A percentile compares a stretch with the other conserved stretches of the same genome.
Evolutionary conservation across 2,113 vertebrate genomes (phyloP).

Genomic region (Oreochromis spilurus): DNA sequence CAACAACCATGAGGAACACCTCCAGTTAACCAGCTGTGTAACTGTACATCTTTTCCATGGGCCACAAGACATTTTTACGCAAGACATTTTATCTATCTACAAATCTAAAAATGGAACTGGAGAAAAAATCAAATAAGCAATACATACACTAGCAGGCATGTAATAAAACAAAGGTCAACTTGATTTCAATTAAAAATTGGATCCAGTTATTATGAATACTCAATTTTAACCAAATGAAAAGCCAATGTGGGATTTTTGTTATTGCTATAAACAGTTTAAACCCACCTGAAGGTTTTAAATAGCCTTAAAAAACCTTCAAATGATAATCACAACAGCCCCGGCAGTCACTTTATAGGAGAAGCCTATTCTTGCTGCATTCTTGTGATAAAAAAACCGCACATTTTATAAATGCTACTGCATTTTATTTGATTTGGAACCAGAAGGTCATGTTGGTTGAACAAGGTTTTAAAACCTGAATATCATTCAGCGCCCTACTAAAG

Average conservation of each 20-base stretch:
- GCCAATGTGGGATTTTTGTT: not conserved
- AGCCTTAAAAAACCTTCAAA: not conserved
- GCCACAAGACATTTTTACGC: not conserved
- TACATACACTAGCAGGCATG: not conserved
- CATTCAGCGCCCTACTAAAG: not conserved
- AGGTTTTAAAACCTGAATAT: not conserved
- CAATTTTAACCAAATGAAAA: not conserved
- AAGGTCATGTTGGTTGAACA: not conserved
- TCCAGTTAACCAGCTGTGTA: not conserved
- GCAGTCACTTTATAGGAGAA: not conserved
- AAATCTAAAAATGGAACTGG: not conserved
- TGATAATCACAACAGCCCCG: not conserved
- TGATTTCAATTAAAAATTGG: not conserved
- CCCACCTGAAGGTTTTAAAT: not conserved
- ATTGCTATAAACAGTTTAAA: not conserved
- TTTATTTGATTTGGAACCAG: not conserved
- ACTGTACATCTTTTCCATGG: not conserved
- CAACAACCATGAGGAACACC: not conserved
- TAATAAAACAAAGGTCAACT: not conserved
- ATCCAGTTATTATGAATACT: not conserved
- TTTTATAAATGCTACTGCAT: not conserved
- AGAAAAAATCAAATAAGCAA: not conserved
- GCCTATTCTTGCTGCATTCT: not conserved
- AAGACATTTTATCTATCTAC: not conserved
- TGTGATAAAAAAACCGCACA: not conserved